A percentile compares a stretch with the other conserved stretches of the same genome.
Conservation (phyloP, 2,888 invertebrate species). For the Cabera pusaria region DNA sequence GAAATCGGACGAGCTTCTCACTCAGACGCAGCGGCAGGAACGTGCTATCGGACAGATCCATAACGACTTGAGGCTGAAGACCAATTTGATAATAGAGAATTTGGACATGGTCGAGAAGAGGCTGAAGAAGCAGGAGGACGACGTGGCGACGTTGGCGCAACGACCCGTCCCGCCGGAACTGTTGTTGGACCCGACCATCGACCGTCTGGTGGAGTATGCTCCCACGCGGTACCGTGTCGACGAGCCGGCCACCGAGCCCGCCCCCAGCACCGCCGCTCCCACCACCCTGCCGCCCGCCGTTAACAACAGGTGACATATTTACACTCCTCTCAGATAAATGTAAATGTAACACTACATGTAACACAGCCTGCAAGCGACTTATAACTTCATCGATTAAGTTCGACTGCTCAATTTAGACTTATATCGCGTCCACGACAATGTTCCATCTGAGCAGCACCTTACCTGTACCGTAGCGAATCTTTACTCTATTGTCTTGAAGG, state of each 20-base stretch:
- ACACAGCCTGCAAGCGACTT: no score
- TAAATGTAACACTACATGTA: no score
- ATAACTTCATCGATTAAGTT: no score
- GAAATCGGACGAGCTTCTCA: conserved; percentile 92
- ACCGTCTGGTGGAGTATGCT: conserved; percentile 90
- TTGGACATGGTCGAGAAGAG: conserved; percentile 93
- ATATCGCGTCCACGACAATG: no score
- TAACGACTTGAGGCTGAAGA: conserved; percentile 90
- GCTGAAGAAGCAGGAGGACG: conserved; percentile 92
- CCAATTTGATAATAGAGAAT: conserved; percentile 94
- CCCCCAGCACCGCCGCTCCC: conserved; percentile 62
- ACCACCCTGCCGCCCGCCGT: conserved; percentile 52
- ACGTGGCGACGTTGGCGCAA: conserved; percentile 90
- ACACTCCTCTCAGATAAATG: no score
- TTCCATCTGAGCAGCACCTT: no score
- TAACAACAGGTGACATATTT: conserved; percentile 74
- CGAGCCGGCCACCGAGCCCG: conserved; percentile 64
- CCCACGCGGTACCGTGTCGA: conserved; percentile 85
- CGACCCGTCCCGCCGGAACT: conserved; percentile 89
- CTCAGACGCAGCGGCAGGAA: conserved; percentile 93
- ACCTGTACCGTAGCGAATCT: no score
- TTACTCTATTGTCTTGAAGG: no score
- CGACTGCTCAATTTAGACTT: no score
- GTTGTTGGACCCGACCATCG: conserved; percentile 88
- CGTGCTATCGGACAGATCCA: conserved; percentile 94